Conservation (phyloP, 2,888 invertebrate species). For the Stenichneumon culpator region DNA sequence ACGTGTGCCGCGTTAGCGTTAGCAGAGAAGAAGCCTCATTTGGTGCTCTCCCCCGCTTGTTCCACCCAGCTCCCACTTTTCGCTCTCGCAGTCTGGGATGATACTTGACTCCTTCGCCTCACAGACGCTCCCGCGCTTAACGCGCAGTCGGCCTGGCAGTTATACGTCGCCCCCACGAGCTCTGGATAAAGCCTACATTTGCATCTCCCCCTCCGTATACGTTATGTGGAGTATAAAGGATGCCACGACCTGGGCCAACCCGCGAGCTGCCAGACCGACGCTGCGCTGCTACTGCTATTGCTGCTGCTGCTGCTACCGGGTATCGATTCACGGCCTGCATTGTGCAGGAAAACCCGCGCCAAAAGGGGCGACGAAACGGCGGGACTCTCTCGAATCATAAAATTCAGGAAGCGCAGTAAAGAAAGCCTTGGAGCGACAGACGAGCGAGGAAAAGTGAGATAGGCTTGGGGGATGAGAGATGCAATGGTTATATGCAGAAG, state of each 20-base stretch:
- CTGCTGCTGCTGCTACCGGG: constrained; percentile 43
- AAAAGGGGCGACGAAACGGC: constrained; percentile 62
- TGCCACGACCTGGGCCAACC: constrained; percentile 67
- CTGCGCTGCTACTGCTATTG: constrained; percentile 10
- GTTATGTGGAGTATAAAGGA: constrained; percentile 44
- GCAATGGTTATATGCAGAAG: background rate
- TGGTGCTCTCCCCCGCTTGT: background rate
- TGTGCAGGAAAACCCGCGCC: constrained; percentile 51
- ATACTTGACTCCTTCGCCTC: background rate
- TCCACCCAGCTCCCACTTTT: constrained; percentile 18
- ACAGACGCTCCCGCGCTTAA: background rate
- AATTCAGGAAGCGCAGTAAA: constrained; percentile 58
- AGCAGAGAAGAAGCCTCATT: constrained; percentile 12
- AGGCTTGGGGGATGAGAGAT: background rate
- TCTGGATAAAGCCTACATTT: constrained; percentile 46
- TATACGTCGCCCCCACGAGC: constrained; percentile 18
- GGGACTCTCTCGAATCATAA: constrained; percentile 46
- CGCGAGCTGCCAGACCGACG: constrained; percentile 56
- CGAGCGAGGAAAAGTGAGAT: background rate
- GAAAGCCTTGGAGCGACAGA: background rate
- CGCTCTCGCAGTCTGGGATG: background rate
- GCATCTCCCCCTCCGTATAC: constrained; percentile 27
- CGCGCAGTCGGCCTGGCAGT: constrained; percentile 2
- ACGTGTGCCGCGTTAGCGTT: background rate
- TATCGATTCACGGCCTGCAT: constrained; percentile 62